Conservation (phyloP, 2,797 vertebrate species). For the Tarsius wallacei region DNA sequence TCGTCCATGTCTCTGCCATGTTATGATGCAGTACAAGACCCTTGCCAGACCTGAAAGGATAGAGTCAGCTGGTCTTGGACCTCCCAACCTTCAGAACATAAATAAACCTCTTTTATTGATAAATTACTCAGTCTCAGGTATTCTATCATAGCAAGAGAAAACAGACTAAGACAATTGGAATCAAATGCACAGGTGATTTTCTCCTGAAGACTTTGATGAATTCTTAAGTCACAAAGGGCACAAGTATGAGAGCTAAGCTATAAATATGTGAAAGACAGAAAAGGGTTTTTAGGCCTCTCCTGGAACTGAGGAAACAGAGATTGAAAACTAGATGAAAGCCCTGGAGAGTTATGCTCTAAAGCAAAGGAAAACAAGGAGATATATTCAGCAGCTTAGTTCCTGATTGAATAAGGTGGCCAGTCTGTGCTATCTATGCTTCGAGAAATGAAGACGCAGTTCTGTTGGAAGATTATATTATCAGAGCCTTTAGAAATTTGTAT, state of each 20-base stretch:
- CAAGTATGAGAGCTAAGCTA: not conserved
- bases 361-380: not conserved
- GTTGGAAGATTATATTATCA: not conserved
- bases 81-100: not conserved
- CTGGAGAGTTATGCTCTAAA: not conserved
- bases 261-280: not conserved
- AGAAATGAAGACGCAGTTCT: not conserved
- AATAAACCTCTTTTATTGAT: not conserved
- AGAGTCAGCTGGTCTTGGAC: not conserved
- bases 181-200: not conserved
- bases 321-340: not conserved
- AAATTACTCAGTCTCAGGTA: not conserved
- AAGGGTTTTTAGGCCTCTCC: not conserved
- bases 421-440: not conserved
- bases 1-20: not conserved
- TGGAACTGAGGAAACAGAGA: not conserved
- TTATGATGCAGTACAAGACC: not conserved
- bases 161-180: not conserved
- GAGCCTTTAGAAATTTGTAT: not conserved
- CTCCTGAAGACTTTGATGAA: not conserved
- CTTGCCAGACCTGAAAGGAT: not conserved
- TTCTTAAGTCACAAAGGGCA: not conserved
- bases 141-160: not conserved
- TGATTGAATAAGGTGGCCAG: not conserved
- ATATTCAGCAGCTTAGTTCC: not conserved